These are phyloP conservation scores for Oreochromis niloticus DNA, from an alignment of 2,113 vertebrate genomes.

Conservation along the genomic window DNA sequence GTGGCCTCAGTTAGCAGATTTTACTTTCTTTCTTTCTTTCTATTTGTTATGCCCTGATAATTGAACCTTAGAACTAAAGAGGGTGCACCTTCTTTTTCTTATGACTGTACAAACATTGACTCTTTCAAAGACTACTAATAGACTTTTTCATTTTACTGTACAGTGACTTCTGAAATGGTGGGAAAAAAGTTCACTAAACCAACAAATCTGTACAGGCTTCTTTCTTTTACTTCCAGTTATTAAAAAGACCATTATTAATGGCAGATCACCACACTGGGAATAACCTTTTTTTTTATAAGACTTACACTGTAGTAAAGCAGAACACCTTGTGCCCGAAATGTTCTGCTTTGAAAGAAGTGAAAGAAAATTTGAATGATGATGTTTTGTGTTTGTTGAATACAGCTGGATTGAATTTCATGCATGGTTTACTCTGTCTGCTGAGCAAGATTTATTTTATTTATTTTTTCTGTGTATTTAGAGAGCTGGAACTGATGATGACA, in stretches of 20 bases:
- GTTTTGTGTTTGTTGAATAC: neutral
- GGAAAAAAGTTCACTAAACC: neutral
- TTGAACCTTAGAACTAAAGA: neutral
- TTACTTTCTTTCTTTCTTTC: neutral
- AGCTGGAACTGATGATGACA: conserved; percentile 89
- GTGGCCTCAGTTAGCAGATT: neutral
- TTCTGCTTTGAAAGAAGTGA: too few species aligned
- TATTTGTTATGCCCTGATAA: too few species aligned
- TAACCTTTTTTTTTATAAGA: neutral
- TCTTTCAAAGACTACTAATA: neutral
- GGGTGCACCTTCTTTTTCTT: neutral
- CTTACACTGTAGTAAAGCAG: neutral
- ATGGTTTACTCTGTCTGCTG: neutral
- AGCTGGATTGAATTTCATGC: neutral
- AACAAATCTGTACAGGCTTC: neutral
- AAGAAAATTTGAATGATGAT: neutral
- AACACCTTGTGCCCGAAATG: too few species aligned
- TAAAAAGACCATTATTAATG: neutral
- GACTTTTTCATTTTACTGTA: neutral
- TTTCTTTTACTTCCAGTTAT: neutral
- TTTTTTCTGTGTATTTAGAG: conserved; percentile 64
- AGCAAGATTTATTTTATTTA: too few species aligned
- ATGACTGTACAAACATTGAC: neutral
- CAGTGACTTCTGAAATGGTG: neutral
- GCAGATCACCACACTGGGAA: neutral